Evolutionary conservation across 2,797 vertebrate genomes (phyloP).

Genomic region (Sciurus vulgaris): DNA sequence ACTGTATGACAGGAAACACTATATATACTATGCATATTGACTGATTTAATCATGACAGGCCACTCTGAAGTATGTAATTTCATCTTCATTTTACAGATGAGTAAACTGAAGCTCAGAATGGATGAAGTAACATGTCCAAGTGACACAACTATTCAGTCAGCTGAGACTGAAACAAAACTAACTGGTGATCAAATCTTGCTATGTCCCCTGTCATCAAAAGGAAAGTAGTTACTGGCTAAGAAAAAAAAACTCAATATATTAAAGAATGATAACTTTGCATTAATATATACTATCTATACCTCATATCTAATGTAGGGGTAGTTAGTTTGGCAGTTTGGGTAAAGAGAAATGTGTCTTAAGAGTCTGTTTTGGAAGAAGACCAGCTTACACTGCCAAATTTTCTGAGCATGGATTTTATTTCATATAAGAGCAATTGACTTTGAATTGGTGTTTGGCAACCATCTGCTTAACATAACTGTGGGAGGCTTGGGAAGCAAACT

Average conservation of each 20-base stretch:
- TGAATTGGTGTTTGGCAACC: conserved; percentile 79
- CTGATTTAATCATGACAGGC: not conserved
- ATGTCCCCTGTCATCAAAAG: not conserved
- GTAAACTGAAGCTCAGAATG: conserved; percentile 45
- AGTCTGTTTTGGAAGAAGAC: conserved; percentile 71
- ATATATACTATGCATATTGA: not conserved
- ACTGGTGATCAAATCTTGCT: not conserved
- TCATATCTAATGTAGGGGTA: conserved; percentile 57
- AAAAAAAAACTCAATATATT: not conserved
- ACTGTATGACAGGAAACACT: not conserved
- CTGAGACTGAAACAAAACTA: conserved; percentile 4
- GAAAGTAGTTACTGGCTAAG: conserved; percentile 34
- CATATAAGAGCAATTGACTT: conserved; percentile 80
- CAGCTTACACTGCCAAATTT: conserved; percentile 73
- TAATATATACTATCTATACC: not conserved
- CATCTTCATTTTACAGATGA: not conserved
- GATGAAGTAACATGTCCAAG: not conserved
- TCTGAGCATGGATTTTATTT: conserved; percentile 77
- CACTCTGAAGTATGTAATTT: not conserved
- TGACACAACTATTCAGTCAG: not conserved
- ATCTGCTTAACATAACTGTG: conserved; percentile 76
- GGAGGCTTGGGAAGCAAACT: conserved; percentile 76
- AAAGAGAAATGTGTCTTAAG: conserved; percentile 66
- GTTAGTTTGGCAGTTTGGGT: conserved; percentile 59
- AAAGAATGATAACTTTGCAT: conserved; percentile 17